A percentile compares a stretch with the other conserved stretches of the same genome.
phyloP scores from a whole-genome alignment of 2,888 invertebrate species.

The Cantharis rustica region DNA sequence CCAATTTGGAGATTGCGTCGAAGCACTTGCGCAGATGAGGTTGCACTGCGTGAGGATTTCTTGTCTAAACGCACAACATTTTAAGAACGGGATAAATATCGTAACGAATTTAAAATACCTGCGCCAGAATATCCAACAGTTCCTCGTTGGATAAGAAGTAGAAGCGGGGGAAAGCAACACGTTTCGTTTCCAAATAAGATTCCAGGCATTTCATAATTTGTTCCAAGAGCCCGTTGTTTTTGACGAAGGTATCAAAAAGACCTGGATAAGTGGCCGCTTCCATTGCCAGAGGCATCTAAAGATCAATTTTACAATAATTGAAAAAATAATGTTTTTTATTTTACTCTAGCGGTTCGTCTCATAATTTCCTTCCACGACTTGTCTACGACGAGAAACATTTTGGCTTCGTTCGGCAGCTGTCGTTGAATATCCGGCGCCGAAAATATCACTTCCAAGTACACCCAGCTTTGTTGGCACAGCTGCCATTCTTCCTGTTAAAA shows the following conservation, averaged over 20 bases:
- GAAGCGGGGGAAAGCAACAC: slow-evolving; percentile 86
- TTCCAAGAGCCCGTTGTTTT: slow-evolving; percentile 80
- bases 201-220: slow-evolving; percentile 90
- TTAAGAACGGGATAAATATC: background rate
- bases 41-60: slow-evolving; percentile 88
- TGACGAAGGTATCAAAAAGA: slow-evolving; percentile 68
- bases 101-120: slow-evolving; percentile 58
- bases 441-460: slow-evolving; percentile 93
- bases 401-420: slow-evolving; percentile 88
- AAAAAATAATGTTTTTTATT: background rate
- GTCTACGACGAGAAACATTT: slow-evolving; percentile 83
- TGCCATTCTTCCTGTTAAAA: slow-evolving; percentile 81
- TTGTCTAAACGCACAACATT: slow-evolving; percentile 59
- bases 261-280: slow-evolving; percentile 77
- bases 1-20: slow-evolving; percentile 78
- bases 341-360: slow-evolving; percentile 78
- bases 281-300: slow-evolving; percentile 76
- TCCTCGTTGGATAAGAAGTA: slow-evolving; percentile 92
- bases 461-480: slow-evolving; percentile 89
- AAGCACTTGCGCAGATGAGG: slow-evolving; percentile 90
- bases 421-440: slow-evolving; percentile 93
- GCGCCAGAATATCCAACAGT: slow-evolving; percentile 85
- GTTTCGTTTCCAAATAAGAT: slow-evolving; percentile 86
- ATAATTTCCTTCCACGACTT: slow-evolving; percentile 91
- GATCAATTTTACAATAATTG: background rate